Evolutionary conservation across 2,888 invertebrate genomes (phyloP).

Genomic region (Thymelicus lineola): DNA sequence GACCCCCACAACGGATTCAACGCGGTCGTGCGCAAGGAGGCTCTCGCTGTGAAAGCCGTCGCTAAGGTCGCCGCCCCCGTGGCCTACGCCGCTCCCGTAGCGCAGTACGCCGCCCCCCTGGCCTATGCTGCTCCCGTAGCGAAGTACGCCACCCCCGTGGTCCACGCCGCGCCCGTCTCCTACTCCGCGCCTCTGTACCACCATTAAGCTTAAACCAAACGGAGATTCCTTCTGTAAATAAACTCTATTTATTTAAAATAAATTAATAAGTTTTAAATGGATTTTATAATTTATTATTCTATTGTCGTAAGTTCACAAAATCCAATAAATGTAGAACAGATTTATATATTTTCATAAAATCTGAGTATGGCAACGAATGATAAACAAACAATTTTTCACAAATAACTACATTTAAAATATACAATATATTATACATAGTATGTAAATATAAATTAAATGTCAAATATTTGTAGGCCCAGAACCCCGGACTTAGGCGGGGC

Average conservation of each 20-base stretch:
- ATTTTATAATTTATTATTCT: no score
- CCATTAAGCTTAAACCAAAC: slow-evolving; percentile 60
- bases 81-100: slow-evolving; percentile 43
- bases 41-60: slow-evolving; percentile 56
- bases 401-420: no score
- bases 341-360: no score
- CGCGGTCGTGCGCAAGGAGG: slow-evolving; percentile 72
- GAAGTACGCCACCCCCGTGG: slow-evolving; percentile 52
- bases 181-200: slow-evolving; percentile 48
- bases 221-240: slow-evolving; percentile 60
- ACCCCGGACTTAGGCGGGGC: slow-evolving; percentile 62
- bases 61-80: slow-evolving; percentile 54
- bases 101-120: slow-evolving; percentile 41
- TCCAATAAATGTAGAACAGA: no score
- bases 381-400: no score
- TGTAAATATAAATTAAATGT: slow-evolving; percentile 53
- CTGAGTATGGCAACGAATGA: no score
- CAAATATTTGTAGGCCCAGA: slow-evolving; percentile 71
- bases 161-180: slow-evolving; percentile 54
- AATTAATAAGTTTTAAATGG: neutral
- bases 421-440: no score
- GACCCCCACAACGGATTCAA: slow-evolving; percentile 75
- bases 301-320: no score
- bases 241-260: slow-evolving; percentile 53
- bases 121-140: slow-evolving; percentile 49